Evolutionary conservation across 2,113 vertebrate species (phyloP).

Genomic region (Accipiter virgatus): DNA sequence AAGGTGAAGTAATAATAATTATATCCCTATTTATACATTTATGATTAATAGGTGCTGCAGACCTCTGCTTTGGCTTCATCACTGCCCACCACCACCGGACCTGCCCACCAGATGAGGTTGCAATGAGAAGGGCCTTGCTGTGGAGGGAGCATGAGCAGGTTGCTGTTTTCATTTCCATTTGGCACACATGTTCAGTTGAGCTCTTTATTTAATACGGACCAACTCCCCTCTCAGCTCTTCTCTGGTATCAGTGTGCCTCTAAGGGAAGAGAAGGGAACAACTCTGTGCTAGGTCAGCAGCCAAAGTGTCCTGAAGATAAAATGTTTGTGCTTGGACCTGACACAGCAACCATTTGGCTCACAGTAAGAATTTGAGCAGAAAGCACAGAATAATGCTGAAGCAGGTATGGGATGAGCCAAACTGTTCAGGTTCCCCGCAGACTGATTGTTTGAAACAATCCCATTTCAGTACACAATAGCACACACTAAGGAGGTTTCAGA

Average conservation of each 20-base stretch:
- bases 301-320: neutral
- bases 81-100: neutral
- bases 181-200: rapidly evolving
- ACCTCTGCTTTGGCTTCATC: neutral
- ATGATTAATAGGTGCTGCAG: neutral
- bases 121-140: neutral
- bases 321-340: neutral
- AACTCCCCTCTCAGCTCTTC: neutral
- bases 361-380: neutral
- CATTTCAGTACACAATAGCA: neutral
- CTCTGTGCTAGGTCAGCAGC: neutral
- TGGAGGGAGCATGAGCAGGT: neutral
- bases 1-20: neutral
- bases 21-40: neutral
- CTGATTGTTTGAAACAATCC: neutral
- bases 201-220: neutral
- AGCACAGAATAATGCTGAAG: neutral
- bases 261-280: neutral
- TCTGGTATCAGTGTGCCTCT: neutral
- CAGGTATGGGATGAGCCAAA: neutral
- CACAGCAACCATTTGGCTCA: neutral
- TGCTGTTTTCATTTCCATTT: neutral
- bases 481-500: neutral
- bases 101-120: neutral
- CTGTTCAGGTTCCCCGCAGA: neutral